phyloP scores from a whole-genome alignment of 2,888 invertebrate species.

The Galerucella pusilla region DNA sequence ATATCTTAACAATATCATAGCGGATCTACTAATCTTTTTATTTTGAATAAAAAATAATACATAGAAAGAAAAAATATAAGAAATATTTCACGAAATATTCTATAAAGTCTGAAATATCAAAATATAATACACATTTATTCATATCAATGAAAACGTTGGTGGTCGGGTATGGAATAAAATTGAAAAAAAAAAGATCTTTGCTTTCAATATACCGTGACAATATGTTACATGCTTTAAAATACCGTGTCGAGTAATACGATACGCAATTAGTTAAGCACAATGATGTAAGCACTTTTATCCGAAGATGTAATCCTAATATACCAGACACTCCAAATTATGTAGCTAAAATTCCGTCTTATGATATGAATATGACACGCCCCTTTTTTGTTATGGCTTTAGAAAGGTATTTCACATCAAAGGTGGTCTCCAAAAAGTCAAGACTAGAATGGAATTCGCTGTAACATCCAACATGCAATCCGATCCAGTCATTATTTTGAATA shows the following conservation, averaged over 20 bases:
- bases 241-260: constrained; percentile 39
- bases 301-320: constrained; percentile 24
- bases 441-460: not conserved
- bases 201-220: constrained; percentile 31
- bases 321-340: constrained; percentile 15
- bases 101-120: not conserved
- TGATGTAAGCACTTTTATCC: constrained; percentile 33
- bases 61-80: no score
- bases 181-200: constrained; percentile 20
- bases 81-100: no score
- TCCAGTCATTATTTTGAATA: not conserved
- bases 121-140: not conserved
- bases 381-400: constrained; percentile 15
- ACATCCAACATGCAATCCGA: not conserved
- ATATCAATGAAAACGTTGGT: constrained; percentile 29
- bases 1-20: no score
- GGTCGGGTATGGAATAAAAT: constrained; percentile 30
- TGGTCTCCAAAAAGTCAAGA: constrained; percentile 7
- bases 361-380: constrained; percentile 8
- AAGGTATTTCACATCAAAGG: constrained; percentile 9
- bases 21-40: no score
- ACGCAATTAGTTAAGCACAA: constrained; percentile 37
- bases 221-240: constrained; percentile 39
- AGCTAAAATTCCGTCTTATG: not conserved
- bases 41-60: no score